A percentile compares a stretch with the other conserved stretches of the same genome.
Conservation (phyloP, 92 coral and sea anemone species). For the Heteractis magnifica region DNA sequence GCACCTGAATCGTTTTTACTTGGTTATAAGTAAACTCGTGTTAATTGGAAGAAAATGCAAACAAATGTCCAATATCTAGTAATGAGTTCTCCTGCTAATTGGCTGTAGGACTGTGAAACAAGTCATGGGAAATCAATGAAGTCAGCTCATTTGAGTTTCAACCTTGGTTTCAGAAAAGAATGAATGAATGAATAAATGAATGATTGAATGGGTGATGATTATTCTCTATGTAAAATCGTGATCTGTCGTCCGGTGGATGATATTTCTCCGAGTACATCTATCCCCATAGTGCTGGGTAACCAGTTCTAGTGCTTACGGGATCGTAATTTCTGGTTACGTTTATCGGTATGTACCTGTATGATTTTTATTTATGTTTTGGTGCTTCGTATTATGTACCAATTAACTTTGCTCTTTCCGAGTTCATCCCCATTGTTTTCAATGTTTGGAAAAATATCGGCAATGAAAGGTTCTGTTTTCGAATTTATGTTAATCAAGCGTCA, state of each 20-base stretch:
- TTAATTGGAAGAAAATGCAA: slow-evolving; percentile 66
- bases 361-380: not conserved
- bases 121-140: slow-evolving; percentile 69
- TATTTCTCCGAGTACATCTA: not conserved
- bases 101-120: slow-evolving; percentile 60
- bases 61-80: slow-evolving; percentile 45
- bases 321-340: not conserved
- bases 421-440: not conserved
- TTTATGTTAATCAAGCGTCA: not conserved
- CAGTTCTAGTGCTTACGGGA: not conserved
- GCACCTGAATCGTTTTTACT: not conserved
- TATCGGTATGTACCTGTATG: not conserved
- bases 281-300: not conserved
- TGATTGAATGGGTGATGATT: not conserved
- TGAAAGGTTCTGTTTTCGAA: not conserved
- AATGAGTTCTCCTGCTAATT: slow-evolving; percentile 80
- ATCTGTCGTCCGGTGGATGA: not conserved
- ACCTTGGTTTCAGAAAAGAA: slow-evolving; percentile 3
- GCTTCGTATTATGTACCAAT: not conserved
- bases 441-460: not conserved
- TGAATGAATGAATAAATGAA: slow-evolving; percentile 4
- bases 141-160: slow-evolving; percentile 28
- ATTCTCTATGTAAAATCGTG: not conserved
- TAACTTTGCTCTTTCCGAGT: not conserved
- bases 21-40: slow-evolving; percentile 25